Percentiles rank a stretch among this genome's conserved stretches.
Conservation (phyloP, 2,113 vertebrate species). For the Pedionomus torquatus region DNA sequence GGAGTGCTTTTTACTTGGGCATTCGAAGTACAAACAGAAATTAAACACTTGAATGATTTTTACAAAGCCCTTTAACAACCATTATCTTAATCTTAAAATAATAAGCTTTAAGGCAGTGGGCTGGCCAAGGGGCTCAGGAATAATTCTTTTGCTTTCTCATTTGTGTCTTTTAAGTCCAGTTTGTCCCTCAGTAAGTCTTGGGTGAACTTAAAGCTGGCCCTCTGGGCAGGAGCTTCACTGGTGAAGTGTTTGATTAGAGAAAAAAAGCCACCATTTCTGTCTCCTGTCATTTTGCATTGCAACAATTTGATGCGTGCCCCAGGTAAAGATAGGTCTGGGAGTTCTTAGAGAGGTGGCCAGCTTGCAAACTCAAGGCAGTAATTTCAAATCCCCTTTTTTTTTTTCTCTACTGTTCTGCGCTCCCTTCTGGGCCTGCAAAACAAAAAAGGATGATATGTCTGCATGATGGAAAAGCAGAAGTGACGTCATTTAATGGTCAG, state of each 20-base stretch:
- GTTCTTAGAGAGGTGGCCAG: not conserved
- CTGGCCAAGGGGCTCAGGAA: not conserved
- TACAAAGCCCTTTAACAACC: not conserved
- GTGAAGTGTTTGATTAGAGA: not conserved
- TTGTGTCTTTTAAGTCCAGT: not conserved
- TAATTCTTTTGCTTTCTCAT: not conserved
- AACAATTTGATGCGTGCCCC: not conserved
- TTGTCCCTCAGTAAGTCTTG: not conserved
- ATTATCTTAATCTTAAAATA: not conserved
- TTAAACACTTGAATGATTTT: not conserved
- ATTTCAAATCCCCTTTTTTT: not conserved
- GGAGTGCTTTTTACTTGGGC: not conserved
- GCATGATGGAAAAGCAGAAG: not conserved
- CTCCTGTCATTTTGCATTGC: not conserved
- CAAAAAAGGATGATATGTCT: not conserved
- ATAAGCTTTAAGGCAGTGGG: not conserved
- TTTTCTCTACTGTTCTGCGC: not conserved
- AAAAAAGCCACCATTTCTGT: not conserved
- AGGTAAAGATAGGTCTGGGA: not conserved
- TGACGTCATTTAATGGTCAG: not conserved
- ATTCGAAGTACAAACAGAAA: not conserved
- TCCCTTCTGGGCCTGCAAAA: not conserved
- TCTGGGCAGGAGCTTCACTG: not conserved
- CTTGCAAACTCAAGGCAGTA: not conserved
- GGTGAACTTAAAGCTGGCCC: not conserved